Base-by-base conservation (phyloP, 2,113 vertebrate genomes). In the Malurus melanocephalus region DNA sequence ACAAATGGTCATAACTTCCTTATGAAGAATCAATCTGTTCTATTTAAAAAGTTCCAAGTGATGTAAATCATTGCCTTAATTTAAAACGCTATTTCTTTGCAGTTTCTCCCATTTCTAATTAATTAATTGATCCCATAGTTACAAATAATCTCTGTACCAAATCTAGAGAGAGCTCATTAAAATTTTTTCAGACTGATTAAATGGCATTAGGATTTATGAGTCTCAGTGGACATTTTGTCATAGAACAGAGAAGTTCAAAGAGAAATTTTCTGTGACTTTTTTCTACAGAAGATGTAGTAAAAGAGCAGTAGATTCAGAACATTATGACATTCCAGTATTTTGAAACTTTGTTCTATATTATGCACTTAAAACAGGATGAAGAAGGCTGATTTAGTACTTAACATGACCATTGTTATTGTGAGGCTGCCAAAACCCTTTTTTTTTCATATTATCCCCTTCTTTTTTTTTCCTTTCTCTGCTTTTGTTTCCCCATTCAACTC, bases 171-270 rank as follows among this genome's bases (percentile, higher is more conserved):
- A 91, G 43, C 75, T 93, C 90, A 94, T 90, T 94, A 90, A 88
- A 93, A 13, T 84, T 93, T 89, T 88, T 95, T 95, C 69, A 78
- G 55, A 76, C 77, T 95, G 88, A 88, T 94, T 93, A 93, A 94
- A 81, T 91, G 67, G 43, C 88, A 85, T 93, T 95, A 93, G 71
- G 62, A 88, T 90, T 90, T 96, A 91, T 87, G 71, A 90, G n/a
- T 88, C 88, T 87, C 88, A 16, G 51, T 88, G 67, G 92, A 71
- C 43, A 69, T 93, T 79, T 95, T 87, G 67, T 92, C 87, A 45
- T 32, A 81, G 84, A 64, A 75, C 3, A 13, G 42, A 84, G 61
- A 86, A 86, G 61, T 88, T 88, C 88, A 94, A 94, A 94, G 76
- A 68, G 43, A 78, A 87, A 30, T 81, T 83, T 93, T 67, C 51